A percentile compares a stretch with the other conserved stretches of the same genome.
Conservation (phyloP, 2,888 invertebrate genomes). For the Trachelus iudaicus region DNA sequence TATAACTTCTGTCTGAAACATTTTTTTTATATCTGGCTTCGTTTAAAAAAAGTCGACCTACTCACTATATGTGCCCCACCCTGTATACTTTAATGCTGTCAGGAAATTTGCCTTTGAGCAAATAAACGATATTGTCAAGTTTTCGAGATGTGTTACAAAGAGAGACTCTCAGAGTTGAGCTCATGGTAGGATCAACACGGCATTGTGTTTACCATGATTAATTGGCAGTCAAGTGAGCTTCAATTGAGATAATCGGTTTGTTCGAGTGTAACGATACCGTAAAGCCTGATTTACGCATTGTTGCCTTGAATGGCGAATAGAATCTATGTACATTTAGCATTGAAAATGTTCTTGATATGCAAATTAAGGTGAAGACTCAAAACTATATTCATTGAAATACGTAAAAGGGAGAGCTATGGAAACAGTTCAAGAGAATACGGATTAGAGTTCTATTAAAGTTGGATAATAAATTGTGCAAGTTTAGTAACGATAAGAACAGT, state of each 20-base stretch:
- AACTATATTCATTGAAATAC: not conserved
- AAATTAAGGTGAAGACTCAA: not conserved
- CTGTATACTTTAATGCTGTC: not conserved
- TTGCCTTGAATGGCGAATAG: not conserved
- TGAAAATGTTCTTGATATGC: not conserved
- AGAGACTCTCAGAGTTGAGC: not conserved
- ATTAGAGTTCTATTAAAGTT: not conserved
- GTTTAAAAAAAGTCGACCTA: too few species aligned
- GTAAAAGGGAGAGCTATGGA: not conserved
- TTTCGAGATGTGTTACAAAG: not conserved
- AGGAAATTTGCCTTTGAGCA: not conserved
- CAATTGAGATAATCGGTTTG: slow-evolving; percentile 18
- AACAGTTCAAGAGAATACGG: not conserved
- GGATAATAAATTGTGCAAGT: not conserved
- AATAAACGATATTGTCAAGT: not conserved
- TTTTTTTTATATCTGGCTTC: too few species aligned
- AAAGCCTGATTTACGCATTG: not conserved
- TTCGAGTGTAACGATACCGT: not conserved
- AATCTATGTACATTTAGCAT: not conserved
- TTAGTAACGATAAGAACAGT: not conserved
- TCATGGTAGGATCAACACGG: not conserved
- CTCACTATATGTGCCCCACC: too few species aligned
- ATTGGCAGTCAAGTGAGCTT: slow-evolving; percentile 22
- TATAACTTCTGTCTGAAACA: too few species aligned
- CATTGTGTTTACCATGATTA: slow-evolving; percentile 9